Conservation (phyloP, 2,888 invertebrate genomes). For the Amphiduros pacificus region DNA sequence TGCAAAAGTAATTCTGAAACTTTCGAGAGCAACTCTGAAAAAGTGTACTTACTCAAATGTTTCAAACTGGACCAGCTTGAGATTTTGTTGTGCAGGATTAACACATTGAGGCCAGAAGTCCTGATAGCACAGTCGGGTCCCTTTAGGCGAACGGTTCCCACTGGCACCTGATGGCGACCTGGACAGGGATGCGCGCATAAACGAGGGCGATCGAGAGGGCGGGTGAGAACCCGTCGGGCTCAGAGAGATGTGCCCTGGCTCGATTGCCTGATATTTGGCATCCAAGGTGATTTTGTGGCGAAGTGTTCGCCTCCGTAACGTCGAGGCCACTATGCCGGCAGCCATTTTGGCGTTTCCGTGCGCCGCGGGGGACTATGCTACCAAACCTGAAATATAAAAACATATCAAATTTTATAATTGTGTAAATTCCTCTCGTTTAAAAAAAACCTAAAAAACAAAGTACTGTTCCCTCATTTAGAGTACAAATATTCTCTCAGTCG, state of each 20-base stretch:
- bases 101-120: conserved; percentile 34
- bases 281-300: conserved; percentile 30
- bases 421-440: too few relatives aligned
- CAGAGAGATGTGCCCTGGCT: conserved; percentile 26
- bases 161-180: conserved; percentile 16
- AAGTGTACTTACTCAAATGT: conserved; percentile 31
- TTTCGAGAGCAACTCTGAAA: too few relatives aligned
- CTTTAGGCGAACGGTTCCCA: conserved; percentile 14
- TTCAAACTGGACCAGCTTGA: conserved; percentile 25
- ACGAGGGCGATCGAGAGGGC: conserved; percentile 29
- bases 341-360: conserved; percentile 11
- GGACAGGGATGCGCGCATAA: conserved; percentile 14
- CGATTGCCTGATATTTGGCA: conserved; percentile 23
- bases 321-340: conserved; percentile 36
- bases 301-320: conserved; percentile 32
- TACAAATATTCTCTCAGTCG: too few relatives aligned
- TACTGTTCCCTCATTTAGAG: too few relatives aligned
- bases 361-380: not conserved
- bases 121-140: conserved; percentile 26
- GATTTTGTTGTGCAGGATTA: conserved; percentile 25
- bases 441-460: too few relatives aligned
- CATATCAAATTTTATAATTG: too few relatives aligned
- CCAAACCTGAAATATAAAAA: not conserved
- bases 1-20: too few relatives aligned
- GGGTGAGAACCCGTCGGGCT: conserved; percentile 30